Conservation (phyloP, 2,888 invertebrate species). For the Branchellion lobata region DNA sequence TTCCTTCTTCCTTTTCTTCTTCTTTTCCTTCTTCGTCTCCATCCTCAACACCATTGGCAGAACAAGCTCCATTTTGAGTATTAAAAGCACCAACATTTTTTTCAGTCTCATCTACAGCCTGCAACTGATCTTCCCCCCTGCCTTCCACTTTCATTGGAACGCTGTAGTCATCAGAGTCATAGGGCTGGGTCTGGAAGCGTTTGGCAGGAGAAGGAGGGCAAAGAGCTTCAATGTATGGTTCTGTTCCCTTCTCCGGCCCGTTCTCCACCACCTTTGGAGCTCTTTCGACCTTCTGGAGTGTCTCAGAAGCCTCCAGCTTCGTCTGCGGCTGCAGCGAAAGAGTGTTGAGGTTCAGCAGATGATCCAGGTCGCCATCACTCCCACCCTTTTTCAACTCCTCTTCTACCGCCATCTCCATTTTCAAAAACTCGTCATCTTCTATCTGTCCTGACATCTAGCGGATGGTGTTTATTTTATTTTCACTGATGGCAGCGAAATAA, state of each 20-base stretch:
- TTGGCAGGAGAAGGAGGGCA: no score
- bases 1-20: background rate
- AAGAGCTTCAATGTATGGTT: no score
- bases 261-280: background rate
- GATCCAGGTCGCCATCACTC: background rate
- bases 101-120: no score
- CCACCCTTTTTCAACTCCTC: background rate
- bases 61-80: no score
- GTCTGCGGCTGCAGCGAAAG: background rate
- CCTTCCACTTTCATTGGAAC: background rate
- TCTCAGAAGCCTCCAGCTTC: background rate
- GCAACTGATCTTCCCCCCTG: no score
- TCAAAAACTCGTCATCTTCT: slow-evolving; percentile 3
- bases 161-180: slow-evolving; percentile 5
- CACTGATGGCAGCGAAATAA: background rate
- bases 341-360: background rate
- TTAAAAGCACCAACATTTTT: no score
- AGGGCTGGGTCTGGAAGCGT: background rate
- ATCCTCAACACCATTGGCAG: background rate
- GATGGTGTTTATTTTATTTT: no score
- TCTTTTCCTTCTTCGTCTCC: background rate
- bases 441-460: background rate
- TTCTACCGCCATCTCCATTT: slow-evolving; percentile 3
- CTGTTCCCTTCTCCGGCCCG: background rate
- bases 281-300: no score